Evolutionary conservation across 2,797 vertebrate species (phyloP).

Genomic region (Anguilla marmorata): DNA sequence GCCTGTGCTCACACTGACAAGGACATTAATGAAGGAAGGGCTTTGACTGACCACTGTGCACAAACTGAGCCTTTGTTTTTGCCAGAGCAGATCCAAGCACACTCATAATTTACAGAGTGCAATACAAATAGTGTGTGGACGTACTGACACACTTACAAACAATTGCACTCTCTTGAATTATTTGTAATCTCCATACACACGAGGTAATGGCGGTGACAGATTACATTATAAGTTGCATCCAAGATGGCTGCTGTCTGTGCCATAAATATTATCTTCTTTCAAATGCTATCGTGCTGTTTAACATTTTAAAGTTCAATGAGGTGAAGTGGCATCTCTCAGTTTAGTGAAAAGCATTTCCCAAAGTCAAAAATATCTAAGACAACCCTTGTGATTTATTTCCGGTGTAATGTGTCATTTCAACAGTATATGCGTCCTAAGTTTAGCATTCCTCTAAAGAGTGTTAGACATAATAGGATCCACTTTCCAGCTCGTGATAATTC

Average conservation of each 20-base stretch:
- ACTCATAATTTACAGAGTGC: background rate
- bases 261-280: background rate
- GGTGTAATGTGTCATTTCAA: background rate
- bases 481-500: background rate
- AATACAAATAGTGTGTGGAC: background rate
- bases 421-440: background rate
- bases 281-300: background rate
- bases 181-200: background rate
- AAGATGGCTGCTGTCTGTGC: background rate
- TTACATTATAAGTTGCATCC: background rate
- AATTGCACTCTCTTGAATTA: background rate
- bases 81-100: background rate
- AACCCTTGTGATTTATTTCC: background rate
- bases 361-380: background rate
- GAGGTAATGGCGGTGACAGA: background rate
- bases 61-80: background rate
- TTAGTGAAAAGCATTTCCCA: background rate
- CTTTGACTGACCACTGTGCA: background rate
- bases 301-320: background rate
- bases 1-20: background rate
- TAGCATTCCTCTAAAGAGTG: background rate
- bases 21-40: background rate
- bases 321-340: background rate
- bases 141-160: background rate
- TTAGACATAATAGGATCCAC: background rate